Base-by-base conservation (phyloP, 2,113 vertebrate genomes). In the Hucho hucho region DNA sequence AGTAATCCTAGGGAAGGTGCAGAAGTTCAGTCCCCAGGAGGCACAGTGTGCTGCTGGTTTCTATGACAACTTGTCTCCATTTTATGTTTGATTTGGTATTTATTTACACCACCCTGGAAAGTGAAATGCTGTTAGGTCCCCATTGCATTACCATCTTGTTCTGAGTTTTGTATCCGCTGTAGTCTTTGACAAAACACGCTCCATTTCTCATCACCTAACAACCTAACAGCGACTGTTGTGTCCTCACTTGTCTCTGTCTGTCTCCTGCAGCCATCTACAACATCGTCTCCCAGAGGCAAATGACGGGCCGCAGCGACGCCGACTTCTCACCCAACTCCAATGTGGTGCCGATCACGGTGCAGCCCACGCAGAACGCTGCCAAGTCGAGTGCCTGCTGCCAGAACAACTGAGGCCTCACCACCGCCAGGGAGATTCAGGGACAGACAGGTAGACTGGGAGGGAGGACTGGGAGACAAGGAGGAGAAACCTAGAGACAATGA, bases 251-350 rank as follows among this genome's bases (percentile, higher is more conserved):
- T 68, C 25, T 72, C 25, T 25, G 20, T 71, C 73, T 49, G 59
- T 82, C 75, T 58, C 70, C 66, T 69, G 66, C 93, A 97, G 96
- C 95, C 88, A 96, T 96, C 88, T 95, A 96, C 90, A 92, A 82
- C 88, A 95, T 95, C 9, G 94, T 96, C 75, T 95, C 95, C 0
- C 95, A 96, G 92, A 87, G 93, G 83, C 95, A 96, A 91, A 96
- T 97, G 61, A 81, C 92, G 0, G 94, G 92, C 43, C 93, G 91
- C 64, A 86, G 78, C 0, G 94, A 96, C 77, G 32, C 91, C 0
- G 93, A 95, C 79, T 94, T 96, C 0, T 93, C 94, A 0, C 92
- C 95, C 53, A 86, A 88, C 87, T 94, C 90, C 29, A 89, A 93
- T 83, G 93, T 97, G 0, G 95, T 96, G 65, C 94, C 95, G 87